Percentiles rank a stretch among this genome's conserved stretches.
phyloP scores from a whole-genome alignment of 2,888 invertebrate species.

The Elegia similella region DNA sequence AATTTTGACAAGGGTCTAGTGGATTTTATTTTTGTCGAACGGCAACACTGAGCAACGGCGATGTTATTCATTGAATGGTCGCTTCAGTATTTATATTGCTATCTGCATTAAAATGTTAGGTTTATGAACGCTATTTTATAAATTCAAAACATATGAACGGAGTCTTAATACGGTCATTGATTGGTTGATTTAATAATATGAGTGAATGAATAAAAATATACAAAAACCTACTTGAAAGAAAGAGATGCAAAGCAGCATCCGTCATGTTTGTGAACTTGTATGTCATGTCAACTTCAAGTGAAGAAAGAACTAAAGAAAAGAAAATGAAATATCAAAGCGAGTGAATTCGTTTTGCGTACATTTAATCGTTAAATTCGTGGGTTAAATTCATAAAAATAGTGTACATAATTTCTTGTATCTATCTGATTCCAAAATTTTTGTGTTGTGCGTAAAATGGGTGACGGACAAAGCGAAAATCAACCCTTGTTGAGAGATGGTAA shows the following conservation, averaged over 20 bases:
- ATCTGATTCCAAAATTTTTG: conserved; percentile 15
- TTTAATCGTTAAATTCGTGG: background rate
- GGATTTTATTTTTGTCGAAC: too few species aligned
- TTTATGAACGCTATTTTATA: too few species aligned
- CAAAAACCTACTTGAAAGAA: background rate
- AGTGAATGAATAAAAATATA: background rate
- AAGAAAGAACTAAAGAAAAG: background rate
- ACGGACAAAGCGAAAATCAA: conserved; percentile 84
- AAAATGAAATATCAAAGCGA: conserved; percentile 1
- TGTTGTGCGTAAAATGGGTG: conserved; percentile 77
- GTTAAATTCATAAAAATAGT: background rate
- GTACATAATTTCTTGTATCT: background rate
- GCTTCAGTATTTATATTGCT: too few species aligned
- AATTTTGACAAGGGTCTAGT: too few species aligned
- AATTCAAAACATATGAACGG: background rate
- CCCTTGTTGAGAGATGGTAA: conserved; percentile 79
- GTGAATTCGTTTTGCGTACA: conserved; percentile 9
- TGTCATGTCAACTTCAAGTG: background rate
- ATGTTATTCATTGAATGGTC: too few species aligned
- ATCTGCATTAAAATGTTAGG: too few species aligned
- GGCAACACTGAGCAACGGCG: too few species aligned
- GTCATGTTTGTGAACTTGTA: background rate
- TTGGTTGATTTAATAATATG: background rate
- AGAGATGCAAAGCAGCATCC: background rate
- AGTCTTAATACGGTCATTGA: background rate